Evolutionary conservation across 2,888 invertebrate species (phyloP), one percentile per base, ranked within the genome.

Genomic region (Asteroscopus sphinx): DNA sequence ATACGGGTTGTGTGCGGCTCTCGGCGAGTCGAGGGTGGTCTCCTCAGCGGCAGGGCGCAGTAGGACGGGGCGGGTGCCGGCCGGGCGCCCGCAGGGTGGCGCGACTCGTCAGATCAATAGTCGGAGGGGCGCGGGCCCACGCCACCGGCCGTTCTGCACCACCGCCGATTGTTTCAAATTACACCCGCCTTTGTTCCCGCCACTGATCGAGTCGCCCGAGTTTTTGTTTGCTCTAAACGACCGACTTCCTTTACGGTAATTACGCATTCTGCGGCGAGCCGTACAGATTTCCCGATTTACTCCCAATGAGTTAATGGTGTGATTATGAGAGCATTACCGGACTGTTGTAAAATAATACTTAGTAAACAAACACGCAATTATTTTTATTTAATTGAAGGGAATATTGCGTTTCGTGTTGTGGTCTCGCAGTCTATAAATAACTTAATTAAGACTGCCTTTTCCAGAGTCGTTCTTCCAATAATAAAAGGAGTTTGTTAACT

Each of bases 161-260:
- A 85, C 86, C 86, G 85, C 87, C 92, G 92, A 94, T 94, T 93
- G 93, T 93, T 93, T 93, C 93, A 91, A 93, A 93, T 93, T 94
- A 92, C 92, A 88, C 88, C 84, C 86, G 92, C 88, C 92, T 93
- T 94, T 93, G 93, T 93, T 91, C 90, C 90, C 88, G 88, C 89
- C 89, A 87, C 90, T 88, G 92, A 93, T 93, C 91, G 90, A 90
- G 86, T 91, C 89, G 88, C 89, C 87, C 79, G 83, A 86, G 87
- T 92, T 93, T 93, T 93, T 92, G 93, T 93, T 92, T 89, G 87
- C 86, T 85, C 87, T 87, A 88, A 91, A 90, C 91, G 90, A 88
- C 85, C 87, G 82, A 89, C 92, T 92, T 93, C 91, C 91, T 90
- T 92, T 87, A 90, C 91, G 89, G 90, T 92, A 91, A 94, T 93